Conservation (phyloP, 2,797 vertebrate species). For the Oophaga sylvatica region DNA sequence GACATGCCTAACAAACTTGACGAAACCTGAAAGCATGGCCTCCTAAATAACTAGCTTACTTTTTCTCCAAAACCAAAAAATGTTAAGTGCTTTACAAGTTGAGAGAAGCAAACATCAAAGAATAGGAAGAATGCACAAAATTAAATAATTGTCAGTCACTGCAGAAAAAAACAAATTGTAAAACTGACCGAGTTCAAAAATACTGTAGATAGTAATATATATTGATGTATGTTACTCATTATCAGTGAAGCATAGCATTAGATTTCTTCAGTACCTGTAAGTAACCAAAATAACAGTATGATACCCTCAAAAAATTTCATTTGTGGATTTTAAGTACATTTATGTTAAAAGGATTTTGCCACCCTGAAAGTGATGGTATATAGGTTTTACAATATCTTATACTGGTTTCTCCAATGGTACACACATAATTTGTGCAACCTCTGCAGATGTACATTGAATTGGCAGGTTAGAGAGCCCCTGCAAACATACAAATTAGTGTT, state of each 20-base stretch:
- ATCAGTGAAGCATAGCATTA: not conserved
- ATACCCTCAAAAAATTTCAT: not conserved
- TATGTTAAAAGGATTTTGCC: not conserved
- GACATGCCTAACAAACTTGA: not conserved
- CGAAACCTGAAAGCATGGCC: not conserved
- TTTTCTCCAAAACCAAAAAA: not conserved
- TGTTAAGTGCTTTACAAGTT: not conserved
- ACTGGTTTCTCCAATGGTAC: too few relatives aligned
- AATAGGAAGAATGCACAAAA: constrained; percentile 10
- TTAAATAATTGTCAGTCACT: not conserved
- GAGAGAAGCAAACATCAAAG: not conserved
- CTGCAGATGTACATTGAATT: too few relatives aligned
- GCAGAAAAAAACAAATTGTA: not conserved
- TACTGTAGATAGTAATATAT: not conserved
- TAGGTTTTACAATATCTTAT: not conserved
- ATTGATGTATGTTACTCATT: not conserved
- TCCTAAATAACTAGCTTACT: not conserved
- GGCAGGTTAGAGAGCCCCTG: too few relatives aligned
- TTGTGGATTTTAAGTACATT: not conserved
- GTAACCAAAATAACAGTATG: not conserved
- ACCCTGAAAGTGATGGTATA: not conserved
- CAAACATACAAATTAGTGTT: too few relatives aligned
- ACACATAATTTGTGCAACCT: too few relatives aligned
- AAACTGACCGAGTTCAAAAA: not conserved
- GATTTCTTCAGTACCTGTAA: not conserved